Base-by-base conservation (phyloP, 2,888 invertebrate species). In the Drosophila mettleri region DNA sequence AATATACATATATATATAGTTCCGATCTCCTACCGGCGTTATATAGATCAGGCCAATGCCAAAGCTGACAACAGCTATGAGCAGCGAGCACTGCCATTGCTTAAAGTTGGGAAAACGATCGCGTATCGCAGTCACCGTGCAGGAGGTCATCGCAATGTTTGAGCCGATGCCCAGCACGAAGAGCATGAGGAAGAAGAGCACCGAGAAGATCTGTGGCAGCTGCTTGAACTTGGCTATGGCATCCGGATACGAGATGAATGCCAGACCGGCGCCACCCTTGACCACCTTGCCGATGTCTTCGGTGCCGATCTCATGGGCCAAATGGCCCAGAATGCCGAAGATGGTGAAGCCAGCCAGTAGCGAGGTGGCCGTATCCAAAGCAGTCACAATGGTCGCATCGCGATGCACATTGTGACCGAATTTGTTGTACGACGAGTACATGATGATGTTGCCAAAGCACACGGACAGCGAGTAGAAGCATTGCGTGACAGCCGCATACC, bases 401-500 rank as follows among this genome's bases (percentile, higher is more conserved):
- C 94, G 93, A 74, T 94, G 93, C 14, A 94, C 93, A 78, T 94
- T 94, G 75, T 95, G 94, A 0, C 91, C 90, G 78, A 95, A 95
- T 48, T 93, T 92, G 76, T 95, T 95, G 90, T 94, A 94, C 0
- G 94, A 94, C 0, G 94, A 91, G 74, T 94, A 94, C 93, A 94
- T 94, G 57, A 94, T 93, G 53, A 95, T 93, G 29, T 94, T 93
- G 29, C 95, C 95, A 74, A 95, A 95, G 66, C 94, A 94, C 2
- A 95, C 94, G 6, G 94, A 93, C 0, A 95, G 89, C 0, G 94
- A 94, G 86, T 94, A 95, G 86, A 95, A 95, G 20, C 94, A 94
- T 74, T 95, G 95, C 0, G 94, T 93, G 0, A 95, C 94, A 0
- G 95, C 95, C 1, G 94, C 94, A 79, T 94, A 94, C 95, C 95